These are phyloP conservation scores for Amniataba percoides DNA, from an alignment of 2,797 vertebrate genomes.

Conservation along the genomic window DNA sequence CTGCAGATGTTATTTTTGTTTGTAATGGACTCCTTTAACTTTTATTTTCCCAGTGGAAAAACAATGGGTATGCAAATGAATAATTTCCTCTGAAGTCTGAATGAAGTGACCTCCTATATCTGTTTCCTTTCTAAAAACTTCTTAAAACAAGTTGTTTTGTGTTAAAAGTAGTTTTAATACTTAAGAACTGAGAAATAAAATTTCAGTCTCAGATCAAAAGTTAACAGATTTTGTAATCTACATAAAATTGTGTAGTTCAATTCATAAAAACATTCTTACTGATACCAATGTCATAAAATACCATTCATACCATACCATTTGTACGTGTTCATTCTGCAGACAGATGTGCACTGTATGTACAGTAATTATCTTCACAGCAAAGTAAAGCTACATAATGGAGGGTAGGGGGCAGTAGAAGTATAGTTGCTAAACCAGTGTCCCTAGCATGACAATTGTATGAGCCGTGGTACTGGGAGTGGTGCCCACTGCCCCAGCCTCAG, in stretches of 20 bases:
- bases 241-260: too few relatives aligned
- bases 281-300: too few relatives aligned
- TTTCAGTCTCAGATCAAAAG: too few relatives aligned
- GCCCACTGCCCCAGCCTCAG: conserved; percentile 19
- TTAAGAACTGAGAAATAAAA: too few relatives aligned
- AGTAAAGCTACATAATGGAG: conserved; percentile 22
- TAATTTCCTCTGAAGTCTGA: too few relatives aligned
- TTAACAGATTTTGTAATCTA: too few relatives aligned
- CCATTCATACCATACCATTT: too few relatives aligned
- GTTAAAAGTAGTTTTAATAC: too few relatives aligned
- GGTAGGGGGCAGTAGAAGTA: conserved; percentile 77
- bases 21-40: not conserved
- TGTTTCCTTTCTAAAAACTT: not conserved
- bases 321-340: too few relatives aligned
- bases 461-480: conserved; percentile 24
- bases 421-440: conserved; percentile 28
- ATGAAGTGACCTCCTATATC: too few relatives aligned
- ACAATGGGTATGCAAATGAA: not conserved
- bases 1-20: not conserved
- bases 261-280: too few relatives aligned
- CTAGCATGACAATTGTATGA: conserved; percentile 29
- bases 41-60: too few relatives aligned
- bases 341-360: not conserved
- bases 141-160: not conserved
- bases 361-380: conserved; percentile 10